Evolutionary conservation across 2,888 invertebrate species (phyloP), one percentile per base, ranked within the genome.

Genomic region (Thymelicus sylvestris): DNA sequence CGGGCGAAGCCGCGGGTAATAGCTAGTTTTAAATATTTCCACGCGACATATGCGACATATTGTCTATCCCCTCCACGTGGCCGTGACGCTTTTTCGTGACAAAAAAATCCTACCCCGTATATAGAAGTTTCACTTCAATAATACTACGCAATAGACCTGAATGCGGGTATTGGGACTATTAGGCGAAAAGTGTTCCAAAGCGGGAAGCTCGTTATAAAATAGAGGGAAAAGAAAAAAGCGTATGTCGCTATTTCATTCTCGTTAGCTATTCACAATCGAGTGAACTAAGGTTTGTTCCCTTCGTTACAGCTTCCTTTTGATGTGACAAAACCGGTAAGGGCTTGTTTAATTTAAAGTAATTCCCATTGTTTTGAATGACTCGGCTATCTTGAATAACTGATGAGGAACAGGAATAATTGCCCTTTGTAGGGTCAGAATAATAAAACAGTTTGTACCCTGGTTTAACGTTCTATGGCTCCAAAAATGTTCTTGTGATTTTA

Each of bases 401-500:
- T 55, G 55, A 55, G 55, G 52, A 19, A 52, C 55, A 12, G 24
- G 55, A 24, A 55, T 55, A 55, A 24, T 55, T 55, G 55, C 55
- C 55, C 55, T 55, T 55, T 55, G 55, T 50, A 7, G 12, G 55
- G 55, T 24, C 55, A 24, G 55, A 55, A 24, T 55, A 55, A 24
- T 55, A 55, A 7, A 55, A 19, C 7, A 19, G 19, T 13, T 15
- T 47, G 52, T 19, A 13, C 7, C 19, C 10, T 52, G 24, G 0
- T 31, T 55, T 6, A 55, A 10, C 7, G 55, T 8, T 12, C 24
- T 24, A 3, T 24, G 24, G 31, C 10, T 55, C 55, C 55, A 55
- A 24, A 24, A 55, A 19, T 7, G 4, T 7, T 8, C 12, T 24
- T 55, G 55, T 55, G 55, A 55, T 55, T 55, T 52, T 52, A 52